Evolutionary conservation across 1,140 invertebrate species (phyloP).

Genomic region (Tyrophagus putrescentiae): DNA sequence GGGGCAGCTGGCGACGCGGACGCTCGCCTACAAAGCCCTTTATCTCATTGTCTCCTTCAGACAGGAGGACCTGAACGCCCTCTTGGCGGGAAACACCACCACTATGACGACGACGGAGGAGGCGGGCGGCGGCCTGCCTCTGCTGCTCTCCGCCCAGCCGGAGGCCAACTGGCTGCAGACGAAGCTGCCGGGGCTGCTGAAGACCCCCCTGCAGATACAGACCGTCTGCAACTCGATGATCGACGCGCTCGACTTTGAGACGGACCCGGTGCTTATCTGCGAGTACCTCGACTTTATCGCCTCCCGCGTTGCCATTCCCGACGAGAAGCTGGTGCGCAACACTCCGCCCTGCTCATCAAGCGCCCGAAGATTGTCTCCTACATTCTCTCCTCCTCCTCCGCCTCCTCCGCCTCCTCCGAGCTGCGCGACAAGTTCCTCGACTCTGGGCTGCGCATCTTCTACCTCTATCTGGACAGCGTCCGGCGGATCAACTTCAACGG

Average conservation of each 20-base stretch:
- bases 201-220: not conserved
- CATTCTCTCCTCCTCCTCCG: not conserved
- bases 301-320: slow-evolving; percentile 37
- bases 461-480: slow-evolving; percentile 41
- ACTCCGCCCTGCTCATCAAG: slow-evolving; percentile 83
- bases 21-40: slow-evolving; percentile 52
- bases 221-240: not conserved
- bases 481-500: not conserved
- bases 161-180: slow-evolving; percentile 53
- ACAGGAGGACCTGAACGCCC: not conserved
- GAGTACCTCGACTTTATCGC: slow-evolving; percentile 77
- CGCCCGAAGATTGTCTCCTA: slow-evolving; percentile 63
- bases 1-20: slow-evolving; percentile 53
- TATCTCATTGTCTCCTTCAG: slow-evolving; percentile 15
- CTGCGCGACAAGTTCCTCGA: slow-evolving; percentile 40
- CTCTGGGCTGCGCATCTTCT: slow-evolving; percentile 59
- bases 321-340: slow-evolving; percentile 45
- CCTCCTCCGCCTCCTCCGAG: not conserved
- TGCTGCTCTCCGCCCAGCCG: not conserved
- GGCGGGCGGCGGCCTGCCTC: too few species aligned
- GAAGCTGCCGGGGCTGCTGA: slow-evolving; percentile 37
- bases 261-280: slow-evolving; percentile 62
- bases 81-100: slow-evolving; percentile 15
- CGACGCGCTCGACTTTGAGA: slow-evolving; percentile 71
- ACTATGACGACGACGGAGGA: too few species aligned